Conservation (phyloP, 2,113 vertebrate species). For the Pterocles orientalis region DNA sequence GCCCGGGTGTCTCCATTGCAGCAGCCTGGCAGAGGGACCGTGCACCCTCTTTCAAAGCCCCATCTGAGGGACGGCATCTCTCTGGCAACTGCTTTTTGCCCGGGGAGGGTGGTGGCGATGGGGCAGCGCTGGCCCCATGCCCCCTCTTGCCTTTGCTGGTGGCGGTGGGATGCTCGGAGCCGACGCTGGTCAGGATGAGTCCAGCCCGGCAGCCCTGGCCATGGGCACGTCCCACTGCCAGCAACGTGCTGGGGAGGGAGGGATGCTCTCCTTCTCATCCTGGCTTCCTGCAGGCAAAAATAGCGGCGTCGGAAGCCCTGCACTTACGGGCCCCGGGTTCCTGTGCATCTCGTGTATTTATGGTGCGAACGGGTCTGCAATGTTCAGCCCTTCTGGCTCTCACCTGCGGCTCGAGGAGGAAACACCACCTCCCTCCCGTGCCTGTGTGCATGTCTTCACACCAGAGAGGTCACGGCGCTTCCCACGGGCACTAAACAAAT, state of each 20-base stretch:
- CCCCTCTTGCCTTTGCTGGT: neutral
- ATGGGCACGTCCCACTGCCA: neutral
- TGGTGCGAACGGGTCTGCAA: neutral
- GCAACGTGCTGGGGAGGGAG: slow-evolving; percentile 2
- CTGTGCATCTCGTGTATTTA: slow-evolving; percentile 33
- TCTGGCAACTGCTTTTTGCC: neutral
- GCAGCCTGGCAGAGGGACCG: neutral
- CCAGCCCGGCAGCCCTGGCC: neutral
- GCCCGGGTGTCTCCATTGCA: neutral
- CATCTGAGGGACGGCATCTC: neutral
- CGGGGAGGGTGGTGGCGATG: rapidly evolving
- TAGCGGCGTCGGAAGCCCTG: neutral
- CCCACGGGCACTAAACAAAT: neutral
- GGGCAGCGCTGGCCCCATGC: neutral
- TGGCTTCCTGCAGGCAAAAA: slow-evolving; percentile 49
- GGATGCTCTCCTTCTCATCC: slow-evolving; percentile 49
- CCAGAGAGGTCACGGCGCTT: neutral
- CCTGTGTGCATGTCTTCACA: rapidly evolving
- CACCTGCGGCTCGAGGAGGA: neutral
- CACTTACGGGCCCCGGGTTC: neutral
- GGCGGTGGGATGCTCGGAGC: neutral
- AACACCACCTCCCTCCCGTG: neutral
- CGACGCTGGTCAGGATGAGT: neutral
- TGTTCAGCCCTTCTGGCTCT: neutral
- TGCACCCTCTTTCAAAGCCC: neutral